phyloP scores from a whole-genome alignment of 2,113 vertebrate species.

The Ciconia stormi region DNA sequence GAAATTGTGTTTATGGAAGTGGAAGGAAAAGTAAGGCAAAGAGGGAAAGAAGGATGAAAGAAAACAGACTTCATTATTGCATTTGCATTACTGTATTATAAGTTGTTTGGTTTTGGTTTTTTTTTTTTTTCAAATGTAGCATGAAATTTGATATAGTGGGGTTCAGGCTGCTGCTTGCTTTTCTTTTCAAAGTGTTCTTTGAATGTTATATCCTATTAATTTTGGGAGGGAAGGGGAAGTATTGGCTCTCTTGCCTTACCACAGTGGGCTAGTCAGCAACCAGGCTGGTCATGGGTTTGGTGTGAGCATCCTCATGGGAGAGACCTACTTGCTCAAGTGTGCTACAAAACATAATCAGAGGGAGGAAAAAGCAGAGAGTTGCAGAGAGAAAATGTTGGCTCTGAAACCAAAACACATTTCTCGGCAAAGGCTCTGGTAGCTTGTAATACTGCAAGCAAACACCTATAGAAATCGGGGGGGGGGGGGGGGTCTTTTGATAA shows the following conservation, averaged over 20 bases:
- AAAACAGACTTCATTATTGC: neutral
- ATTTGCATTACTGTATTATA: neutral
- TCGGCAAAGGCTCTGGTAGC: neutral
- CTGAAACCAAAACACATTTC: neutral
- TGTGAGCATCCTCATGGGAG: neutral
- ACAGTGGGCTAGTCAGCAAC: fast-evolving
- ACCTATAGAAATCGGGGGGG: neutral
- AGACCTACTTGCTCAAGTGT: neutral
- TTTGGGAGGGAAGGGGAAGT: neutral
- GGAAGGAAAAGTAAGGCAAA: neutral
- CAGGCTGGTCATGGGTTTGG: neutral
- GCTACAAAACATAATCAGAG: neutral
- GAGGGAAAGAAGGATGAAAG: neutral
- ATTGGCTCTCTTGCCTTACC: neutral
- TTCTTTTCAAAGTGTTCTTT: neutral
- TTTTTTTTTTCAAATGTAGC: neutral
- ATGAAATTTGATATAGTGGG: neutral
- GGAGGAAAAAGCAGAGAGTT: neutral
- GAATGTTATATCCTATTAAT: neutral
- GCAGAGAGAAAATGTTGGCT: neutral
- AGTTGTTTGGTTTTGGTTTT: neutral
- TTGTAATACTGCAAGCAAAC: neutral
- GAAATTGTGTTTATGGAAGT: neutral
- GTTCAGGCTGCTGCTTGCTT: neutral
- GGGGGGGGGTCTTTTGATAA: neutral